phyloP scores from a whole-genome alignment of 2,888 invertebrate genomes.

The Megalurothrips usitatus region DNA sequence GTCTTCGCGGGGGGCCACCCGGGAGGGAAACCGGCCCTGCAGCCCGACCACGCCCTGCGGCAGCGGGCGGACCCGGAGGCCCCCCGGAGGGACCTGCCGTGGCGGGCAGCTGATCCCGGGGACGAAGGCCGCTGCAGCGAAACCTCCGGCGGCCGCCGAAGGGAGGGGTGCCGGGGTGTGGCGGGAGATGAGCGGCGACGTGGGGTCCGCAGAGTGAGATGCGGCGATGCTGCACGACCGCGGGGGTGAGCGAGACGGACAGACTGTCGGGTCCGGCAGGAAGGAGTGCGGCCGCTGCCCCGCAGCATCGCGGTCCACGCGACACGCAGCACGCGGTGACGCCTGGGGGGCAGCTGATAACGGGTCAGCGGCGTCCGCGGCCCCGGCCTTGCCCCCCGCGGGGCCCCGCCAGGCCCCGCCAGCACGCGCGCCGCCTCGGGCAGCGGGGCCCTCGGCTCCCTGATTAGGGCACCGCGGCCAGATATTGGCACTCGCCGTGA shows the following conservation, averaged over 20 bases:
- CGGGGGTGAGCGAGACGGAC: background rate
- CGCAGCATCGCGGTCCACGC: too few relatives aligned
- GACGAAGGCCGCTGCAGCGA: background rate
- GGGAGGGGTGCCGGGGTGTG: background rate
- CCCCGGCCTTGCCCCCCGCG: too few relatives aligned
- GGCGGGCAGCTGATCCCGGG: constrained; percentile 5
- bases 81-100: background rate
- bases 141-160: background rate
- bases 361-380: too few relatives aligned
- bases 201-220: background rate
- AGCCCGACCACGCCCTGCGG: background rate
- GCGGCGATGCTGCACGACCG: background rate
- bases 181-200: background rate
- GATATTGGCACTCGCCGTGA: too few relatives aligned
- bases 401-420: too few relatives aligned
- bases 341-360: too few relatives aligned
- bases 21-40: background rate
- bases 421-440: too few relatives aligned
- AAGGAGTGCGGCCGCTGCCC: too few relatives aligned
- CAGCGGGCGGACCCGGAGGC: background rate
- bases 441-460: too few relatives aligned
- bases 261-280: background rate
- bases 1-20: background rate
- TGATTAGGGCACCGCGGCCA: too few relatives aligned
- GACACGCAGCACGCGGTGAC: too few relatives aligned